A percentile compares a stretch with the other conserved stretches of the same genome.
These are phyloP conservation scores for Pyrgus malvae DNA, from an alignment of 2,888 invertebrate genomes.

Conservation along the genomic window DNA sequence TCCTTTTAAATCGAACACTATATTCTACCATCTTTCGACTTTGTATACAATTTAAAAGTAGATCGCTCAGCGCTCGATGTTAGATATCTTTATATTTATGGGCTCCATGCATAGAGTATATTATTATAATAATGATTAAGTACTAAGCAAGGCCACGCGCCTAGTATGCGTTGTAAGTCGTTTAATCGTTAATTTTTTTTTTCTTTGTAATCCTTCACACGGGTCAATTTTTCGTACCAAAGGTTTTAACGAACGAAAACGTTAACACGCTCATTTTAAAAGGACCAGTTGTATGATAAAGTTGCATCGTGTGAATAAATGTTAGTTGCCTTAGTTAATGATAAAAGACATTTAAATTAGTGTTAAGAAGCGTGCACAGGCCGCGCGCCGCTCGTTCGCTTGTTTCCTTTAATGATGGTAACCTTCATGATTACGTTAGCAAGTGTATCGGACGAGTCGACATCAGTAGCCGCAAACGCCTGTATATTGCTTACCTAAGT, in stretches of 20 bases:
- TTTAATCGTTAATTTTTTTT: background rate
- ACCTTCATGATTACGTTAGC: too few relatives aligned
- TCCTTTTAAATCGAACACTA: background rate
- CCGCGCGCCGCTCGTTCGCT: slow-evolving; percentile 76
- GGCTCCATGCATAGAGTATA: background rate
- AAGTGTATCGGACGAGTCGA: background rate
- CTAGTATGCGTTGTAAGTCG: background rate
- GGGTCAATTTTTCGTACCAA: too few relatives aligned
- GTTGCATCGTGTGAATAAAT: background rate
- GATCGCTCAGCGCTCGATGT: slow-evolving; percentile 15
- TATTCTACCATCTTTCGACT: slow-evolving; percentile 8
- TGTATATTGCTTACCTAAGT: slow-evolving; percentile 35
- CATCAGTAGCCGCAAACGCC: slow-evolving; percentile 83
- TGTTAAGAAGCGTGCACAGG: background rate
- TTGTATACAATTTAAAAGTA: slow-evolving; percentile 19
- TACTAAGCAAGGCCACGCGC: background rate
- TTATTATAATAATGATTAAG: background rate
- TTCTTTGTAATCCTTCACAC: background rate
- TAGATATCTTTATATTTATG: background rate
- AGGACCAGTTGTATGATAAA: too few relatives aligned
- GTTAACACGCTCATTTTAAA: too few relatives aligned
- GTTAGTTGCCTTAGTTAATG: background rate
- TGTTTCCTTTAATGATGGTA: background rate
- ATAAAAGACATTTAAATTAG: slow-evolving; percentile 24
- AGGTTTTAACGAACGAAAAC: too few relatives aligned